A percentile compares a stretch with the other conserved stretches of the same genome.
Conservation (phyloP, 2,797 vertebrate genomes). For the Australoheros facetus region DNA sequence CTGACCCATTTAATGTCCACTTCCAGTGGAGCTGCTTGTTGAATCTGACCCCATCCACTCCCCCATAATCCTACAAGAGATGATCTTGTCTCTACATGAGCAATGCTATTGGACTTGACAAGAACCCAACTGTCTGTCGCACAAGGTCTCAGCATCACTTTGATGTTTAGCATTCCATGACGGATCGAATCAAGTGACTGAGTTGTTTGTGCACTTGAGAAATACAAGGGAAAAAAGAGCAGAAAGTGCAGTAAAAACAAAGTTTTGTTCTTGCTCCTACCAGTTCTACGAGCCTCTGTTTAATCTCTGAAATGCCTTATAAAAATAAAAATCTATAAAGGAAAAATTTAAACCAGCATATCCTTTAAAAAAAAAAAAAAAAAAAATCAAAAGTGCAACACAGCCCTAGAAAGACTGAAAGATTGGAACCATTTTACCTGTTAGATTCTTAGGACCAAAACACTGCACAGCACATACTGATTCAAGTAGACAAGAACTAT, state of each 20-base stretch:
- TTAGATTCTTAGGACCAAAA: neutral
- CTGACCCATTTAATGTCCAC: conserved; percentile 78
- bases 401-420: neutral
- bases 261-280: neutral
- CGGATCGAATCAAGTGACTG: conserved; percentile 29
- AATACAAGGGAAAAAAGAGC: conserved; percentile 1
- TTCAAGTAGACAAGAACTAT: neutral
- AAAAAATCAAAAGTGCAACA: neutral
- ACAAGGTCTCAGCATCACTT: conserved; percentile 44
- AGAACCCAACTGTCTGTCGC: conserved; percentile 66
- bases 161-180: conserved; percentile 54
- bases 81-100: conserved; percentile 68
- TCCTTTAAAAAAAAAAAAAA: neutral
- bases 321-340: conserved; percentile 4
- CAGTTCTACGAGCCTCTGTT: conserved; percentile 9
- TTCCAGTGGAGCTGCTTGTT: conserved; percentile 68
- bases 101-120: conserved; percentile 69
- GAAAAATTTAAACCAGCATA: neutral
- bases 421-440: neutral
- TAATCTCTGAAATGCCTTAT: neutral
- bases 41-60: conserved; percentile 66
- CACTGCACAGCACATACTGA: neutral
- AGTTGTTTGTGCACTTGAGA: conserved; percentile 41
- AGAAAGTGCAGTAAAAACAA: neutral
- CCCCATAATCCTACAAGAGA: conserved; percentile 76